phyloP scores from a whole-genome alignment of 1,140 invertebrate genomes.

The Pemphigus obesinymphae region DNA sequence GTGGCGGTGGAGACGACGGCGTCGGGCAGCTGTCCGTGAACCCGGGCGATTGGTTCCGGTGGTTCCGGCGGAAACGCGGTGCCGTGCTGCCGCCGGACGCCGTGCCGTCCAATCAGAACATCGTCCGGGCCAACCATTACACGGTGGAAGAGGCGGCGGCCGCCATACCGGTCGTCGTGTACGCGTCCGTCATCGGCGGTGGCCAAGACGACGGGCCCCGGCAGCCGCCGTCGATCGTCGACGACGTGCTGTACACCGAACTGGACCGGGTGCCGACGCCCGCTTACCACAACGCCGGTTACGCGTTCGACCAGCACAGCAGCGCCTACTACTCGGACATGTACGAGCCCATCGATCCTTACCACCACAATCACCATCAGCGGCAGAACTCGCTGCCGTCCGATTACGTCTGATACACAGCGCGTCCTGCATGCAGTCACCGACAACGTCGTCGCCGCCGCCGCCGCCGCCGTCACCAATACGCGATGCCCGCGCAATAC shows the following conservation, averaged over 20 bases:
- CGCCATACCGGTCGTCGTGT: slow-evolving; percentile 34
- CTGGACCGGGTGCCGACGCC: slow-evolving; percentile 36
- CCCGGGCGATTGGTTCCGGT: slow-evolving; percentile 37
- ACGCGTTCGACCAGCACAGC: slow-evolving; percentile 37
- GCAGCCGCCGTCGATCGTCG: background rate
- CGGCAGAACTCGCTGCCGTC: slow-evolving; percentile 35
- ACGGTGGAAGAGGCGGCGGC: slow-evolving; percentile 33
- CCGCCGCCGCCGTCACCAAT: background rate
- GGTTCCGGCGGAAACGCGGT: slow-evolving; percentile 37
- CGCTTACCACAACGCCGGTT: slow-evolving; percentile 34
- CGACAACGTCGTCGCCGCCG: background rate
- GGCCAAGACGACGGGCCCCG: background rate
- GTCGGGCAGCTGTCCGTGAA: slow-evolving; percentile 28
- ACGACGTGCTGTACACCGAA: slow-evolving; percentile 35
- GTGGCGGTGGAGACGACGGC: background rate
- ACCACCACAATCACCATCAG: slow-evolving; percentile 1
- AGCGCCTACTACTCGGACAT: slow-evolving; percentile 37
- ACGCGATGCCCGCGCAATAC: background rate
- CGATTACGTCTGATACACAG: slow-evolving; percentile 20
- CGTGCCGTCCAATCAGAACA: slow-evolving; percentile 33
- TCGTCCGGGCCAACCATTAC: slow-evolving; percentile 32
- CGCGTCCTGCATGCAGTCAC: background rate
- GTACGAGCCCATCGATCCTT: slow-evolving; percentile 33
- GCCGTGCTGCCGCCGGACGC: slow-evolving; percentile 25
- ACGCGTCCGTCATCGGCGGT: slow-evolving; percentile 25